Conservation (phyloP, 2,797 vertebrate species). For the Betta splendens region DNA sequence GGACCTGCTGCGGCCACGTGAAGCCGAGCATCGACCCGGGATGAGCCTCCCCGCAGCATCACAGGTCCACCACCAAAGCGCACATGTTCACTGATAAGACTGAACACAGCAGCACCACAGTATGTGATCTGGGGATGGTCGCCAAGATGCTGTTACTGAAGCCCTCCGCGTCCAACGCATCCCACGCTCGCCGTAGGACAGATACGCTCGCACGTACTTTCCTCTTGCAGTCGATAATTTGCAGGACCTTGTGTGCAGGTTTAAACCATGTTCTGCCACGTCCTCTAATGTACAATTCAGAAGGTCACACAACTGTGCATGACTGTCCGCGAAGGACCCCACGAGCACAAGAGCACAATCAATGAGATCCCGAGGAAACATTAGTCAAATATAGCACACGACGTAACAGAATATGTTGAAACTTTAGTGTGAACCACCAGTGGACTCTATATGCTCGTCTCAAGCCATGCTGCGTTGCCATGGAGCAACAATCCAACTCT, state of each 20-base stretch:
- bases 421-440: not conserved
- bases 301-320: not conserved
- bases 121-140: no score
- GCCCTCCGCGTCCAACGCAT: no score
- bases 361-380: conserved; percentile 9
- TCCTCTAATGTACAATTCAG: not conserved
- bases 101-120: no score
- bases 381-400: not conserved
- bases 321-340: not conserved
- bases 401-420: not conserved
- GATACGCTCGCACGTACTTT: not conserved
- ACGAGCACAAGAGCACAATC: not conserved
- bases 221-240: not conserved
- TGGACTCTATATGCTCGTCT: not conserved
- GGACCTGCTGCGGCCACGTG: no score
- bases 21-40: no score
- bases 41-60: no score
- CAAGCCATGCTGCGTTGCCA: conserved; percentile 4
- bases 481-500: conserved; percentile 1
- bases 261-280: not conserved
- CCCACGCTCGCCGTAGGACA: not conserved
- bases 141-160: no score
- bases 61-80: no score
- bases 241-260: not conserved
- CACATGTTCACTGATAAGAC: no score